Conservation (phyloP, 2,113 vertebrate species). For the Leiothrix lutea region DNA sequence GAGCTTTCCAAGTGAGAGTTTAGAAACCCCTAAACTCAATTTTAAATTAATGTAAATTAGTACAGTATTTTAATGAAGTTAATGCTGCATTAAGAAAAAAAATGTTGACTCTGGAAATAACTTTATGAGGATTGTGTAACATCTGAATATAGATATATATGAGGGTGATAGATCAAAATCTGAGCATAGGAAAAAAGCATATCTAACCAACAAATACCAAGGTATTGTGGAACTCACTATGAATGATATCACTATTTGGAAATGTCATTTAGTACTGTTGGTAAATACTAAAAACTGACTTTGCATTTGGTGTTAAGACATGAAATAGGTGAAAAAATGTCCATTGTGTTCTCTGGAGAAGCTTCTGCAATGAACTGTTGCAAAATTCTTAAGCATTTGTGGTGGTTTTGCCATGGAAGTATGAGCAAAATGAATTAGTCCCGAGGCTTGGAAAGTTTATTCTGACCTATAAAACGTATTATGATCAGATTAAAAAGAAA, state of each 20-base stretch:
- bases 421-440: not conserved
- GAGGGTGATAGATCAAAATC: not conserved
- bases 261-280: not conserved
- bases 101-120: not conserved
- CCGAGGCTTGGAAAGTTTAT: not conserved
- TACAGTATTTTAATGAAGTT: not conserved
- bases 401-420: not conserved
- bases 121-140: not conserved
- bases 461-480: not conserved
- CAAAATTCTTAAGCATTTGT: not conserved
- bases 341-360: not conserved
- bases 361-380: not conserved
- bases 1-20: not conserved
- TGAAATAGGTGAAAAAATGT: not conserved
- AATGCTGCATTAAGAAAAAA: not conserved
- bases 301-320: not conserved
- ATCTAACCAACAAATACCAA: not conserved
- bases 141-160: not conserved
- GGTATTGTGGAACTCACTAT: not conserved
- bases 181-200: not conserved
- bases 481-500: not conserved
- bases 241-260: not conserved
- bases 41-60: not conserved
- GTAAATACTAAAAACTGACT: not conserved
- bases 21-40: not conserved